phyloP scores from a whole-genome alignment of 2,113 vertebrate species.

The Alosa alosa region DNA sequence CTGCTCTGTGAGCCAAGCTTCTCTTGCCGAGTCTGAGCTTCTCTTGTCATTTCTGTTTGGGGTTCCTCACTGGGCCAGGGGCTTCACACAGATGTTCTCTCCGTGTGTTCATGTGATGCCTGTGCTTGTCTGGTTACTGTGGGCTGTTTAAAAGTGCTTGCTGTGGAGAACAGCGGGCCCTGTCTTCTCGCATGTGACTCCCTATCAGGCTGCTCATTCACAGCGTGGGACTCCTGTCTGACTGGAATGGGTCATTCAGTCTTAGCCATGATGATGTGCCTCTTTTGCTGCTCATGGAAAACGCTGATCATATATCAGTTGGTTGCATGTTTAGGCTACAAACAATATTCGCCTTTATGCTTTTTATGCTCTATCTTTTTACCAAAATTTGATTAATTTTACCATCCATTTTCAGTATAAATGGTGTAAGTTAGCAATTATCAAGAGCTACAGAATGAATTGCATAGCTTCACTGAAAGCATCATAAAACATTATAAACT shows the following conservation, averaged over 20 bases:
- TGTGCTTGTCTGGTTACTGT: neutral
- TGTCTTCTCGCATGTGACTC: neutral
- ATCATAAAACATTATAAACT: too few relatives aligned
- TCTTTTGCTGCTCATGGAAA: neutral
- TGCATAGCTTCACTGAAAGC: too few relatives aligned
- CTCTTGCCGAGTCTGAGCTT: neutral
- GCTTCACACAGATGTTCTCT: neutral
- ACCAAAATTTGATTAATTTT: neutral
- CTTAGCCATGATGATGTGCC: neutral
- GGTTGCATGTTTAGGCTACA: neutral
- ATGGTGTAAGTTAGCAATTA: neutral
- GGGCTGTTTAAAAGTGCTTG: neutral
- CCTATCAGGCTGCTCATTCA: neutral
- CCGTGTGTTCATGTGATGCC: neutral
- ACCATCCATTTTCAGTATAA: neutral
- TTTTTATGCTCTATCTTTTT: neutral
- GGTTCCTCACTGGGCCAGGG: neutral
- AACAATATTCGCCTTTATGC: neutral
- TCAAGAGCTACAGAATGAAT: neutral
- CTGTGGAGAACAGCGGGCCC: conserved; percentile 23
- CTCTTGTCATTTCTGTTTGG: neutral
- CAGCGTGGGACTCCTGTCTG: neutral
- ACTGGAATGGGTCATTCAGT: neutral
- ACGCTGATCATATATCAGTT: neutral
- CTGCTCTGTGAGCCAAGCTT: neutral